A percentile compares a stretch with the other conserved stretches of the same genome.
These are phyloP conservation scores for Ochlodes sylvanus DNA, from an alignment of 2,888 invertebrate genomes.

Conservation along the genomic window DNA sequence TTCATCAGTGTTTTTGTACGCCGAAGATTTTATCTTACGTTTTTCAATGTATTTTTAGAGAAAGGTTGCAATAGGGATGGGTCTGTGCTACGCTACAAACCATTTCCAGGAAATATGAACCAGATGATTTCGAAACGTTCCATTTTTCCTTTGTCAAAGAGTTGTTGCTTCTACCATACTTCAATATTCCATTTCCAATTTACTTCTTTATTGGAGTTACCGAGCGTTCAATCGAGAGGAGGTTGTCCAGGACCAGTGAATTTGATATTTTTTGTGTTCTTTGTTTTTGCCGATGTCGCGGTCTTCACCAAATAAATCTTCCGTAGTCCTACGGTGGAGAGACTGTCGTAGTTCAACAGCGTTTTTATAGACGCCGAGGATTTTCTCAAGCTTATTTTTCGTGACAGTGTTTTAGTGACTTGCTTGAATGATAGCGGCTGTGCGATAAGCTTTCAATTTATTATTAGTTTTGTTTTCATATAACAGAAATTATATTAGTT, in stretches of 20 bases:
- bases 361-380: slow-evolving; percentile 54
- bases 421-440: not conserved
- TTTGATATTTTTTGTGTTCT: slow-evolving; percentile 57
- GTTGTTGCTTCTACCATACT: slow-evolving; percentile 48
- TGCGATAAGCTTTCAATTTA: not conserved
- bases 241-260: slow-evolving; percentile 53
- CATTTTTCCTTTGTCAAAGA: no score
- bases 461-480: no score
- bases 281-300: slow-evolving; percentile 60
- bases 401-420: slow-evolving; percentile 40
- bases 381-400: slow-evolving; percentile 46
- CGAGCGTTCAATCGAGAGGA: slow-evolving; percentile 53
- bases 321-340: slow-evolving; percentile 51
- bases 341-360: slow-evolving; percentile 53
- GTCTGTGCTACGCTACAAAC: no score
- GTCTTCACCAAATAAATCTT: slow-evolving; percentile 63
- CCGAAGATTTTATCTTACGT: slow-evolving; percentile 42
- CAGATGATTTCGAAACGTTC: no score
- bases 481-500: no score
- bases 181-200: slow-evolving; percentile 62
- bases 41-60: no score
- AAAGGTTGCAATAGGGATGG: no score
- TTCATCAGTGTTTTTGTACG: slow-evolving; percentile 57
- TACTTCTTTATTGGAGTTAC: slow-evolving; percentile 59
- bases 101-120: no score